Percentiles rank a stretch among this genome's conserved stretches.
Conservation (phyloP, 2,888 invertebrate species). For the Cephalotes varians region DNA sequence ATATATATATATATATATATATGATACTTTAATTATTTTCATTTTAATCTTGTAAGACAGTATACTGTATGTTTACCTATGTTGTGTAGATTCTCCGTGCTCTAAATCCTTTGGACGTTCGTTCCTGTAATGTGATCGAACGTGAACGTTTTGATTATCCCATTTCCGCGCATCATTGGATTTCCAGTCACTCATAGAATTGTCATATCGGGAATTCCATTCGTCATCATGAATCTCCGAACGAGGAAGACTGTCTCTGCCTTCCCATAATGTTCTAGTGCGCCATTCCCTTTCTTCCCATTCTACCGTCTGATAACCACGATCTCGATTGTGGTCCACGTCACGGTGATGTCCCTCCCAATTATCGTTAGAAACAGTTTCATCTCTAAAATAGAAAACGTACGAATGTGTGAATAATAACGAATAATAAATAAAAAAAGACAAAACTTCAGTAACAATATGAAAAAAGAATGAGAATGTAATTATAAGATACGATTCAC, state of each 20-base stretch:
- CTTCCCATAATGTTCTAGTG: constrained; percentile 82
- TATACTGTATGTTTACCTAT: constrained; percentile 59
- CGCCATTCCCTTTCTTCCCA: constrained; percentile 85
- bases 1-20: background rate
- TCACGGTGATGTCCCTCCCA: constrained; percentile 84
- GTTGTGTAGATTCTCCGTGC: constrained; percentile 66
- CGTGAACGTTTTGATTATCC: constrained; percentile 82
- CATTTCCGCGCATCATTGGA: constrained; percentile 82
- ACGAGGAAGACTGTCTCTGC: constrained; percentile 82
- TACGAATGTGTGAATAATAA: no score
- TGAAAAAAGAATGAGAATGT: background rate
- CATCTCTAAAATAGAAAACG: constrained; percentile 76
- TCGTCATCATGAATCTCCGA: constrained; percentile 84
- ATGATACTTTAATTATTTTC: background rate
- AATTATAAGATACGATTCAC: background rate
- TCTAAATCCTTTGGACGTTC: constrained; percentile 84
- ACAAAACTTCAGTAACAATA: background rate
- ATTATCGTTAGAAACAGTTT: constrained; percentile 79
- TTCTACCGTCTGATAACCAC: constrained; percentile 77
- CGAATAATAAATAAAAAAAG: background rate
- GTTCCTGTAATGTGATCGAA: constrained; percentile 81
- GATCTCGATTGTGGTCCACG: constrained; percentile 81
- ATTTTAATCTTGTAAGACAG: background rate
- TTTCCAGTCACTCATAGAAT: constrained; percentile 83
- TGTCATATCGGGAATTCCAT: constrained; percentile 82